phyloP scores from a whole-genome alignment of 2,797 vertebrate genomes.

The Hemitrygon akajei region DNA sequence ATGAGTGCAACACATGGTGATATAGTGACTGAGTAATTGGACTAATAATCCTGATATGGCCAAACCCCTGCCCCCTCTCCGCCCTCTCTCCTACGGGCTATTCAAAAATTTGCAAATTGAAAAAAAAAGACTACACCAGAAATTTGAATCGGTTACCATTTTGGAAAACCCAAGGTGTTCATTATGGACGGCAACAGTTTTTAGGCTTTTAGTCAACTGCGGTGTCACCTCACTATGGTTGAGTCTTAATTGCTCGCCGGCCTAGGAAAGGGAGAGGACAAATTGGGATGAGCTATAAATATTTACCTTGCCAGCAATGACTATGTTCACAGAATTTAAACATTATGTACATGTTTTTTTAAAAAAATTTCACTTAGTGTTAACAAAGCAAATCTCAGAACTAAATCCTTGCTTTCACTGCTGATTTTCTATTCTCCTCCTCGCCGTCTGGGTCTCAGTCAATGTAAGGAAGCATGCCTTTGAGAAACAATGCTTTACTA shows the following conservation, averaged over 20 bases:
- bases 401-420: neutral
- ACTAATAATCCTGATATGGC: neutral
- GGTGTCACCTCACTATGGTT: neutral
- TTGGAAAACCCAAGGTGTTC: neutral
- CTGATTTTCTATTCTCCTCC: neutral
- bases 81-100: neutral
- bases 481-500: neutral
- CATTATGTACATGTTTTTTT: neutral
- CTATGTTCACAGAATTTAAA: neutral
- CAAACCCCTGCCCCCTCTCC: neutral
- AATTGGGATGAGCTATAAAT: neutral
- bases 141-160: neutral
- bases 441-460: neutral
- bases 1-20: neutral
- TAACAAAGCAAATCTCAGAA: neutral
- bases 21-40: neutral
- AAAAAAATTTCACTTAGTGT: neutral
- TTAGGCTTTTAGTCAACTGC: neutral
- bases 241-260: neutral
- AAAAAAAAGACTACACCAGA: neutral
- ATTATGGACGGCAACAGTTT: neutral
- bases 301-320: neutral
- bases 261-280: neutral
- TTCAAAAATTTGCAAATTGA: neutral
- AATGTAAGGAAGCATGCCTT: neutral